phyloP scores from a whole-genome alignment of 2,113 vertebrate species.

The Sterna hirundo region DNA sequence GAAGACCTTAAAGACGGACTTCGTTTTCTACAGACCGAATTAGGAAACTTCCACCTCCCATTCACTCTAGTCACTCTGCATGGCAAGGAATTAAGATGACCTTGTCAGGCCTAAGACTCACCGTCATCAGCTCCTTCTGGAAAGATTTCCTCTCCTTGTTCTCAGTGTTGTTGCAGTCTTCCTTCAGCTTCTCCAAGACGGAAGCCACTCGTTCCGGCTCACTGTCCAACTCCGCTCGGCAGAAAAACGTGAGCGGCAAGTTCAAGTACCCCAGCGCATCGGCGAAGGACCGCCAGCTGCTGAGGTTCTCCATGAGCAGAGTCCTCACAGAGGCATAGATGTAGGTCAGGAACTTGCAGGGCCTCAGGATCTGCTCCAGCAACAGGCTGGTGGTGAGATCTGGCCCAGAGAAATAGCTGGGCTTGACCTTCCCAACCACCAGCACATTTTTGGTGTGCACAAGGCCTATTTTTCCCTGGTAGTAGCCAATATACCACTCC shows the following conservation, averaged over 20 bases:
- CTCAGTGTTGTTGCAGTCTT: constrained; percentile 90
- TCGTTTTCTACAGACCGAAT: neutral
- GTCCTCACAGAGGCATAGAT: constrained; percentile 95
- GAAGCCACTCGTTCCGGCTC: constrained; percentile 92
- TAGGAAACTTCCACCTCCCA: accelerated
- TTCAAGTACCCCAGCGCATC: constrained; percentile 89
- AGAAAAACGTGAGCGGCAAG: constrained; percentile 87
- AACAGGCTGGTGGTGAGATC: constrained; percentile 87
- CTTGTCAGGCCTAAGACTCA: constrained; percentile 54
- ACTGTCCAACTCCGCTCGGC: constrained; percentile 87
- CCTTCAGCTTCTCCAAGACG: constrained; percentile 93
- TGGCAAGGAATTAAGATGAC: accelerated
- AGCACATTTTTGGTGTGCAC: constrained; percentile 94
- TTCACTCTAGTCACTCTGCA: neutral
- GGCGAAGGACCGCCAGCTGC: constrained; percentile 90
- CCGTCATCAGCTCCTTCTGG: constrained; percentile 94
- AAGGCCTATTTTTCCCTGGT: constrained; percentile 89
- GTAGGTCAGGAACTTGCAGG: constrained; percentile 96
- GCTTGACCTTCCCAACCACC: constrained; percentile 85
- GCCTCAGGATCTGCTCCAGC: constrained; percentile 91
- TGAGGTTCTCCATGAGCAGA: constrained; percentile 93
- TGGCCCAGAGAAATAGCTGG: constrained; percentile 83
- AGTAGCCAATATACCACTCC: constrained; percentile 96
- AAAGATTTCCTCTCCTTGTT: constrained; percentile 93
- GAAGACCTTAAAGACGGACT: neutral